Evolutionary conservation across 1,140 invertebrate genomes (phyloP), one percentile per base, ranked within the genome.

Genomic region (Papilio machaon): DNA sequence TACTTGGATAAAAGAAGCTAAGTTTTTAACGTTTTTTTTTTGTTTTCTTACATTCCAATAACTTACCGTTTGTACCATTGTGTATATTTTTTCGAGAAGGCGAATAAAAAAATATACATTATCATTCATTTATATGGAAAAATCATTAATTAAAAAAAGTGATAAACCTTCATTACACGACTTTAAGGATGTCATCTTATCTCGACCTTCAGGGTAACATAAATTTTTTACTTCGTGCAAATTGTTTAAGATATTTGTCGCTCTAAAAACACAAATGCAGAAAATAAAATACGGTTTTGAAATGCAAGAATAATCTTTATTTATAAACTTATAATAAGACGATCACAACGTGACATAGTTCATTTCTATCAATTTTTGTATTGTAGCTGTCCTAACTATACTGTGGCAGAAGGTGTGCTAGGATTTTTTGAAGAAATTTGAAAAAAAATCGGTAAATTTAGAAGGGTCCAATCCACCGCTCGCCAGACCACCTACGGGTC

Each of bases 51-150:
- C 8, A 19, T 58, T 8, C n/a, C 11, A 70, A 70, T 70, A 70
- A 70, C 64, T 70, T 17, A 70, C 64, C 64, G 35, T 70, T 17
- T 15, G 23, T 30, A 70, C 30, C 64, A 70, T 70, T 70, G 64
- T 70, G 30, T 70, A 70, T 30, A 64, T 58, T 70, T 70, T 70
- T 70, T 15, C 30, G 30, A 70, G 30, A 70, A 70, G 64, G 23
- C 30, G 30, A 70, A 70, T 35, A 70, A 70, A 70, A 70, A 70
- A 70, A 5, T 38, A 17, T 35, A 70, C 13, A 38, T 15, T 7
- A 38, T 35, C 23, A 38, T 70, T 70, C 13, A 17, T 70, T 70
- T 70, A 70, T 70, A 70, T 70, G 64, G 30, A 70, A 64, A 70
- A 35, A 70, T 70, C 1, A 38, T 38, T 70, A 38, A 70, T 70